Conservation (phyloP, 2,888 invertebrate genomes). For the Calliphora vomitoria region DNA sequence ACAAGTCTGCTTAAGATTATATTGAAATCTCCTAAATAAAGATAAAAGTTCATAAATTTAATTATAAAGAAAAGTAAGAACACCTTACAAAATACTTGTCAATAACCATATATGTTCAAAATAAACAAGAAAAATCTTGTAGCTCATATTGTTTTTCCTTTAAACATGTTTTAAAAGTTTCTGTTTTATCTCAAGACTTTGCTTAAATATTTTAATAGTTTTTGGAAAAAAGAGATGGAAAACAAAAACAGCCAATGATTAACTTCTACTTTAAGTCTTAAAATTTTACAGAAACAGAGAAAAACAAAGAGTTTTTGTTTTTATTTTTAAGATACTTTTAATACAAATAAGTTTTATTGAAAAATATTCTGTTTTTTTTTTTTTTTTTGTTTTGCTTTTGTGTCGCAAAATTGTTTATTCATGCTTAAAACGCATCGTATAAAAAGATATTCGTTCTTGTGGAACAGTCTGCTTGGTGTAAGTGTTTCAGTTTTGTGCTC, state of each 20-base stretch:
- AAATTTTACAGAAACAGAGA: slow-evolving; percentile 2
- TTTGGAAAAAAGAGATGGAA: background rate
- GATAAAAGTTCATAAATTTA: slow-evolving; percentile 23
- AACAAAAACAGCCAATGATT: slow-evolving; percentile 37
- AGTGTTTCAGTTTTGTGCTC: background rate
- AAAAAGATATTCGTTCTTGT: slow-evolving; percentile 47
- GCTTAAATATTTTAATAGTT: slow-evolving; percentile 53
- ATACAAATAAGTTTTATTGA: slow-evolving; percentile 22
- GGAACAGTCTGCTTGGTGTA: background rate
- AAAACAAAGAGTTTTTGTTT: background rate
- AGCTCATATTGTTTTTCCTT: slow-evolving; percentile 15
- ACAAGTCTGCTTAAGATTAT: background rate
- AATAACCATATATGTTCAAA: background rate
- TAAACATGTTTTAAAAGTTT: slow-evolving; percentile 41
- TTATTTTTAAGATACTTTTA: background rate
- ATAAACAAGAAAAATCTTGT: background rate
- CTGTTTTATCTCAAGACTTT: slow-evolving; percentile 24
- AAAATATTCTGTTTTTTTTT: background rate
- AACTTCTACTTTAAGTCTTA: slow-evolving; percentile 38
- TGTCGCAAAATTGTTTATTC: slow-evolving; percentile 52
- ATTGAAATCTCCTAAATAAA: background rate
- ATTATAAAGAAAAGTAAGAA: slow-evolving; percentile 16
- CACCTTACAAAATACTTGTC: background rate
- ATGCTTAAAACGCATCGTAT: slow-evolving; percentile 39
- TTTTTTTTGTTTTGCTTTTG: no score